Base-by-base conservation (phyloP, 2,113 vertebrate genomes). In the Hymenochirus boettgeri region DNA sequence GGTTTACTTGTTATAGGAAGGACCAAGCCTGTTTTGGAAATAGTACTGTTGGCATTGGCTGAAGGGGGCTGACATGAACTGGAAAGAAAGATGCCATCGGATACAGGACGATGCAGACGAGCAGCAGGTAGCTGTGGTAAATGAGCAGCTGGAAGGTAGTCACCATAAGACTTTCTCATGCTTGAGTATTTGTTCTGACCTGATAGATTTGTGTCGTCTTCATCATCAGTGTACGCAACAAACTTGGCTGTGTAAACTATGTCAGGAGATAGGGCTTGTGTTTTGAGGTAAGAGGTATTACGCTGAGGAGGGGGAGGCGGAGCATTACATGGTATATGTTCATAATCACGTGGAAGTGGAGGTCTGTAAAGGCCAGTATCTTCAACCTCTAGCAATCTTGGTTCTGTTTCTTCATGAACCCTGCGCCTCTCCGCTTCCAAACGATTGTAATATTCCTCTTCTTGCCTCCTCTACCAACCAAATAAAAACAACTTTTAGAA, bases 241-340 rank as follows among this genome's bases (percentile, higher is more conserved):
- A 97, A 92, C 91, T 89, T 98, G 93, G 96, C 96, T 82, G 96
- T 96, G 90, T 95, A 98, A 86, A 99, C 85, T 78, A 91, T 89
- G 90, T 98, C 95, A 59, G 96, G 94, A 84, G 96, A 96, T 81
- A 91, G 83, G 84, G 89, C 92, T 90, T 96, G 96, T 61, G 94
- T 92, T 96, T 97, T 98, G 89, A 98, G 94, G 94, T 92, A 96
- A 88, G 95, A 97, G 83, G 94, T 86, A 79, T 96, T 93, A 89
- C 94, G 93, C 87, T 98, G 96, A 76, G 96, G 94, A 61, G 95
- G 96, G 81, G 93, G 92, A 64, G 95, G 95, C 82, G 96, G 95
- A 80, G 87, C 77, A 72, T 86, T 83, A 80, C 88, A 79, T 77
- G 77, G 84, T 61, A 80, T 80, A 80, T 90, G 92, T 78, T 94